Base-by-base conservation (phyloP, 2,888 invertebrate species). In the Apotomis turbidana region DNA sequence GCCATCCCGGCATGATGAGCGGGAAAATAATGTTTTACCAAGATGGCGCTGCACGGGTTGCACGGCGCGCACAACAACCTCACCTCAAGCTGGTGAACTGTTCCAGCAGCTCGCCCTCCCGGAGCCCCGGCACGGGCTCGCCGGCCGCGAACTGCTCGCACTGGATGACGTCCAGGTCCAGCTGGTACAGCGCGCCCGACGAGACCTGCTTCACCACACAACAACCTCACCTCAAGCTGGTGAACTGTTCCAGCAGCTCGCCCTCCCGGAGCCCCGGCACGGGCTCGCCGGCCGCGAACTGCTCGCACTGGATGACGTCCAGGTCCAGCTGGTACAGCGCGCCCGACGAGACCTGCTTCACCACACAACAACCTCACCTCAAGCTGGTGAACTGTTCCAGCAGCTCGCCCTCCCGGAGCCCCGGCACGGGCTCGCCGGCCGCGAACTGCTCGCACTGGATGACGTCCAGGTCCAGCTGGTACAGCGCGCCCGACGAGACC, bases 241-340 rank as follows among this genome's bases (percentile, higher is more conserved):
- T 95, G 87, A 99, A 99, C 83, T 98, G 97, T 82, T 97, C 96
- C 12, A 98, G 94, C 49, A 99, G 93, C 41, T 97, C 96, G 12
- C 97, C 97, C 85, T 98, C 98, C 80, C 95, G 96, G 52, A 99
- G 94, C 0, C 98, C 99, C 1, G 96, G 95, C 13, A 99, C 98
- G 0, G 99, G 99, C 80, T 98, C 98, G 0, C 97, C 97, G 9
- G 97, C 97, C 5, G 99, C 98, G 94, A 99, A 99, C 94, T 97
- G 97, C 95, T 99, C 99, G 90, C 99, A 99, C 88, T 99, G 99
- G 81, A 99, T 96, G 44, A 99, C 96, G 93, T 99, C 99, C 81
- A 99, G 94, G 84, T 95, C 95, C 10, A 95, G 91, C 87, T 95
- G 99, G 86, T 99, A 97, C 57, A 99, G 93, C 5, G 99, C 98